Percentiles rank a stretch among this genome's conserved stretches.
phyloP scores from a whole-genome alignment of 2,797 vertebrate genomes.

The Anniella stebbinsi region DNA sequence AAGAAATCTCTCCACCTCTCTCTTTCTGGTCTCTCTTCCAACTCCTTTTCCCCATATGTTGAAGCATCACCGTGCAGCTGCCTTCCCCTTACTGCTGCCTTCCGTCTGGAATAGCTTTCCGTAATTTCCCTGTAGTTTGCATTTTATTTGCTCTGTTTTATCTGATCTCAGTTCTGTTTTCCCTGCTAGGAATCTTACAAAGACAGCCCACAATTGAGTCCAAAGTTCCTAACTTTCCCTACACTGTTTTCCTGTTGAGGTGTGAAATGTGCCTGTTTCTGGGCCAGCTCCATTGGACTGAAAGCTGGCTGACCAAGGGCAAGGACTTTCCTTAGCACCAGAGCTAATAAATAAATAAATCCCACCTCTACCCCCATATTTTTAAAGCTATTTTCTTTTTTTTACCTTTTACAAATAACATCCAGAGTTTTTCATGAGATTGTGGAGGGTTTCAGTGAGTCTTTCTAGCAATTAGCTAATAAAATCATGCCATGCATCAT shows the following conservation, averaged over 20 bases:
- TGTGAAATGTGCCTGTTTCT: not conserved
- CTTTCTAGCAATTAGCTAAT: no score
- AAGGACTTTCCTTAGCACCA: not conserved
- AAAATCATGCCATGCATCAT: no score
- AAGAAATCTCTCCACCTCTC: not conserved
- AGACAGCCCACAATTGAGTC: not conserved
- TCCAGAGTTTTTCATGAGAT: no score
- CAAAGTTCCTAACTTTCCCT: not conserved
- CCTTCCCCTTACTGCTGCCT: not conserved
- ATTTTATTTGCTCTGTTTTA: not conserved
- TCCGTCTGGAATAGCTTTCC: not conserved
- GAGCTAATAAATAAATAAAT: no score
- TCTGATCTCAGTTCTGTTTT: not conserved
- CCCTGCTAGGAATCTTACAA: not conserved
- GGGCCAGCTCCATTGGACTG: not conserved
- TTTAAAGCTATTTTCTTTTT: no score
- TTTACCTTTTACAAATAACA: no score
- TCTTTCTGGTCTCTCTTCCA: no score
- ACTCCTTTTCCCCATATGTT: not conserved
- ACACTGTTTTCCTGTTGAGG: not conserved
- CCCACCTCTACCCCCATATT: no score
- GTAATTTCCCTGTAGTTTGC: not conserved
- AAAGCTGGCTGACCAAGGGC: not conserved
- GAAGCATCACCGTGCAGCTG: no score
- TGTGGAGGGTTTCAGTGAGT: no score